These are phyloP conservation scores for Antennarius striatus DNA, from an alignment of 2,113 vertebrate species.

Conservation along the genomic window DNA sequence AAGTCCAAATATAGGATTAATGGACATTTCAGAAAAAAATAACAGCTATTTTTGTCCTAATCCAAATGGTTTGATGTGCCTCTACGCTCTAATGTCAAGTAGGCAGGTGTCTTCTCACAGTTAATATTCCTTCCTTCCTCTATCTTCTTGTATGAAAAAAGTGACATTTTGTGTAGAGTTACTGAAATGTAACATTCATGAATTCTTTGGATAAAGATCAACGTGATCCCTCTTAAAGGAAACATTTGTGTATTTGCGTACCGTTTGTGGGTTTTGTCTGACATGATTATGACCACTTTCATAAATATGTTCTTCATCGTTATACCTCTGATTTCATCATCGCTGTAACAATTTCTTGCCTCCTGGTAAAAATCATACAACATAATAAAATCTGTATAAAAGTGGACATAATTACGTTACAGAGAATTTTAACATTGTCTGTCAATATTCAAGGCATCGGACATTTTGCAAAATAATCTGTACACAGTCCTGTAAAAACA, in stretches of 20 bases:
- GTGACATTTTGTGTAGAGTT: constrained; percentile 1
- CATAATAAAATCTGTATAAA: constrained; percentile 20
- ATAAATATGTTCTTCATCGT: constrained; percentile 10
- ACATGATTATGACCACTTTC: constrained; percentile 30
- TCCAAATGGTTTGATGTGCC: background rate
- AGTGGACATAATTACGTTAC: constrained; percentile 22
- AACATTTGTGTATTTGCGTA: background rate
- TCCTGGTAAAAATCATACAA: constrained; percentile 11
- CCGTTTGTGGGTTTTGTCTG: constrained; percentile 29
- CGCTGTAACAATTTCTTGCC: constrained; percentile 8
- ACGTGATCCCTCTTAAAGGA: background rate
- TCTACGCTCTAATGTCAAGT: background rate
- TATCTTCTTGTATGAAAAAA: constrained; percentile 17
- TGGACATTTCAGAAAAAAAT: too few species aligned
- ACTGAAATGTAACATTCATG: constrained; percentile 13
- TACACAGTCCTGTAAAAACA: constrained; percentile 37
- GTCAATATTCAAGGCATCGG: constrained; percentile 30
- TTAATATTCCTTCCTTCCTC: constrained; percentile 1
- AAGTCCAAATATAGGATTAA: too few species aligned
- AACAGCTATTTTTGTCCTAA: background rate
- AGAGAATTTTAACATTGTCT: constrained; percentile 36
- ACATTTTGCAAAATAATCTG: constrained; percentile 32
- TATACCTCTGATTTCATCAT: background rate
- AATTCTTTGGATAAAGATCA: constrained; percentile 2
- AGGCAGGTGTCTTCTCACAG: background rate